Base-by-base conservation (phyloP, 2,888 invertebrate species). In the Drosophila melanocephala region DNA sequence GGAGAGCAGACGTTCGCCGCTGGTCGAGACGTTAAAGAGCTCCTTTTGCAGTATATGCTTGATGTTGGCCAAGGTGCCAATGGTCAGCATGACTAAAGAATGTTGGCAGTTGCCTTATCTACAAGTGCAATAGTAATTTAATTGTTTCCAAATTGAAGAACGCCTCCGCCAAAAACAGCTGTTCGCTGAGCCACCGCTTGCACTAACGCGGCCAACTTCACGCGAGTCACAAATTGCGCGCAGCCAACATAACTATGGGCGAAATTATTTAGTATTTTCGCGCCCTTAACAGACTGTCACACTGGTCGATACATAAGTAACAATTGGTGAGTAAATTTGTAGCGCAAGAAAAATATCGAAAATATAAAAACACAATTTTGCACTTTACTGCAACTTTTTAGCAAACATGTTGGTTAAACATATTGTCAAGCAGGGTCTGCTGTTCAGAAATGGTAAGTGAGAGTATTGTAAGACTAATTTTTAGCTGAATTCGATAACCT, bases 1-100 rank as follows among this genome's bases (percentile, higher is more conserved):
- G 12, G 96, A 96, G 50, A 97, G 94, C 52, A 98, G 93, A 75
- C 96, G 95, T 93, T 98, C 97, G 88, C 96, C 97, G 80, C 63
- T 81, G 26, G 58, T 33, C 6, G 75, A 35, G n/a, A 61, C 51
- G 58, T 66, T 82, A 90, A 97, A 97, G 5, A 97, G 94, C 91
- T 97, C 96, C 85, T 96, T 95, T 92, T 97, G 97, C 69, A 97
- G 93, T 39, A 95, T 95, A 88, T 97, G 96, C 84, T 97, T 95
- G 75, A 97, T 96, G 73, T 93, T 93, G 74, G 93, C 93, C 72
- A 93, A 77, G 1, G 92, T 91, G 62, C 93, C 93, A 75, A 93
- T 91, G 26, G 93, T 92, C 69, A 93, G 79, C 93, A 93, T 93
- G 69, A 67, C 89, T 72, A 69, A 32, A 57, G 56, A 81, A 75